Conservation (phyloP, 37 sponge, comb jelly and placozoan species). For the Crambe crambe region DNA sequence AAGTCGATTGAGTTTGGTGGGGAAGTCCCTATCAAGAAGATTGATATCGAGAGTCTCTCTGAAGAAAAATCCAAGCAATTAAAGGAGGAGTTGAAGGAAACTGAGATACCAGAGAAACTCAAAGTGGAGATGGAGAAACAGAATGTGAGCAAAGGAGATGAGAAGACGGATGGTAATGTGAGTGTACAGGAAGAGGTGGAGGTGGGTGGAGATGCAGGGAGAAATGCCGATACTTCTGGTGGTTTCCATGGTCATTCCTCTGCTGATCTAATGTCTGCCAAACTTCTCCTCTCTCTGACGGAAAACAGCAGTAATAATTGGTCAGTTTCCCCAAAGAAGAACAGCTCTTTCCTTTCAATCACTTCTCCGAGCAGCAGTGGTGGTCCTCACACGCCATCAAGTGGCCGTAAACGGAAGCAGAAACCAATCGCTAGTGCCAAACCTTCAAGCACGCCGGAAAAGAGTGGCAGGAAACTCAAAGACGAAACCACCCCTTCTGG, state of each 20-base stretch:
- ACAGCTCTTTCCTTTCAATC: background rate
- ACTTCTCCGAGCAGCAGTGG: background rate
- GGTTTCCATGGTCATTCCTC: conserved; percentile 29
- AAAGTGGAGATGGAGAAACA: background rate
- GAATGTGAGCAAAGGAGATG: background rate
- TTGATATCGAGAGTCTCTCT: background rate
- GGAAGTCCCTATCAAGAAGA: conserved; percentile 46
- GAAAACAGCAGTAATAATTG: conserved; percentile 19
- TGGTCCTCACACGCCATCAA: conserved; percentile 19
- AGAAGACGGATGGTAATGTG: background rate
- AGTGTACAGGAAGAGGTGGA: background rate
- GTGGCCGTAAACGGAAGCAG: conserved; percentile 46
- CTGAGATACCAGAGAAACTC: background rate
- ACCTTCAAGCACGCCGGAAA: background rate
- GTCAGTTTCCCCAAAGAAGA: background rate
- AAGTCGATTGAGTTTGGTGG: conserved; percentile 55
- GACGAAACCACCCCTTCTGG: background rate
- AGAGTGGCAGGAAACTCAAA: background rate
- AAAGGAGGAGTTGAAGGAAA: background rate
- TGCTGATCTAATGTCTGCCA: conserved; percentile 61
- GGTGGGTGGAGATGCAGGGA: background rate
- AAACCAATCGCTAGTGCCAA: conserved; percentile 56
- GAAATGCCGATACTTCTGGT: background rate
- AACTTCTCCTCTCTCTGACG: conserved; percentile 50
- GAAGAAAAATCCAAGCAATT: too few relatives aligned